Conservation (phyloP, 2,888 invertebrate genomes). For the Adelphocoris suturalis region DNA sequence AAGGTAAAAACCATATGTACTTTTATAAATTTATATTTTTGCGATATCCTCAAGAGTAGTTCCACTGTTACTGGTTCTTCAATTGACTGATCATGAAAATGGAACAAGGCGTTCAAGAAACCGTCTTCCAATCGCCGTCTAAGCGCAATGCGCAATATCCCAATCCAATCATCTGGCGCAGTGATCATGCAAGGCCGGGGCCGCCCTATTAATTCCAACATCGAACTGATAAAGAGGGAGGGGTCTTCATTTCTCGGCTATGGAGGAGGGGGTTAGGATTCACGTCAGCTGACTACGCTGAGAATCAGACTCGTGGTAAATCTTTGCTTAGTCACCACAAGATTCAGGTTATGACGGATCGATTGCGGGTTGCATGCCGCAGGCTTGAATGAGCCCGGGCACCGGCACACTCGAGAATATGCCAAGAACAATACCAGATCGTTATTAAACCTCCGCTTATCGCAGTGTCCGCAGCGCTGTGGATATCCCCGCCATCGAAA, state of each 20-base stretch:
- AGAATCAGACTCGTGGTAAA: conserved; percentile 1
- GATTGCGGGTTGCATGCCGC: conserved; percentile 9
- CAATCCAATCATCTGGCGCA: not conserved
- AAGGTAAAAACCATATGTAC: too few relatives aligned
- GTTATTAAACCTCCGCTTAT: conserved; percentile 22
- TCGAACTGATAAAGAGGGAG: not conserved
- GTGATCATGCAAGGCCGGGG: conserved; percentile 1
- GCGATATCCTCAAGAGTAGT: too few relatives aligned
- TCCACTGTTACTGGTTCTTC: too few relatives aligned
- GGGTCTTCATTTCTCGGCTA: not conserved
- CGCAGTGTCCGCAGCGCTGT: not conserved
- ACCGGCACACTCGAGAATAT: not conserved
- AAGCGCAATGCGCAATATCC: not conserved
- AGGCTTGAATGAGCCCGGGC: not conserved
- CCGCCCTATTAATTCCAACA: not conserved
- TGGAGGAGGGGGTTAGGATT: not conserved
- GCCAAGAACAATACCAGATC: conserved; percentile 11
- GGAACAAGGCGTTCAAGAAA: too few relatives aligned
- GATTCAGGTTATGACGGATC: conserved; percentile 36
- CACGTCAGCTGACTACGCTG: not conserved
- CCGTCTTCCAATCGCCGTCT: not conserved
- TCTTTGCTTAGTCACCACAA: conserved; percentile 22
- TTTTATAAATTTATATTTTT: too few relatives aligned
- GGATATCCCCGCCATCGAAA: not conserved
- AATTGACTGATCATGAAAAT: too few relatives aligned